phyloP scores from a whole-genome alignment of 2,113 vertebrate genomes.

The Spea bombifrons region DNA sequence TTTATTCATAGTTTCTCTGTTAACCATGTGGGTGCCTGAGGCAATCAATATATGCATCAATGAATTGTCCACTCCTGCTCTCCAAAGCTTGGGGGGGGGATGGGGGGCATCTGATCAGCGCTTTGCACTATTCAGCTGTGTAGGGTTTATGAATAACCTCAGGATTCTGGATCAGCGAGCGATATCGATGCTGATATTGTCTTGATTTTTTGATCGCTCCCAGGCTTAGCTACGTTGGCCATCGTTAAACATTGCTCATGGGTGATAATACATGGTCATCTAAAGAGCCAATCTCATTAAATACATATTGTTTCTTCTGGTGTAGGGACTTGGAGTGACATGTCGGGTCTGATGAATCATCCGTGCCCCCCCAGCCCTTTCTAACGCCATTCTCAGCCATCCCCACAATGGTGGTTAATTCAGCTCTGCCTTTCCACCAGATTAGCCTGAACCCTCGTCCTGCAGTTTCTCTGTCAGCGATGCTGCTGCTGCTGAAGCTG shows the following conservation, averaged over 20 bases:
- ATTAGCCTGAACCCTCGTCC: conserved; percentile 45
- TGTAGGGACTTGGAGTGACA: neutral
- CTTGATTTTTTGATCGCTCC: neutral
- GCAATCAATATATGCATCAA: neutral
- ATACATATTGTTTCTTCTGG: neutral
- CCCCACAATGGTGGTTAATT: conserved; percentile 41
- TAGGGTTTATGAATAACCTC: neutral
- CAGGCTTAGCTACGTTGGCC: neutral
- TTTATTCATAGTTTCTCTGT: neutral
- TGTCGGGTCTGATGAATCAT: neutral
- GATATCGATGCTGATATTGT: neutral
- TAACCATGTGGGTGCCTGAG: neutral
- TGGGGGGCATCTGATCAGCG: neutral
- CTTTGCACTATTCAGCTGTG: neutral
- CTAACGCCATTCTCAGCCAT: conserved; percentile 2
- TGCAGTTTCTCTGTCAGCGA: conserved; percentile 49
- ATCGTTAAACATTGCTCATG: neutral
- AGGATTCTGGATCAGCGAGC: neutral
- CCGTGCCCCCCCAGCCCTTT: neutral
- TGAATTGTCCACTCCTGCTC: neutral
- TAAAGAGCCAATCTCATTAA: neutral
- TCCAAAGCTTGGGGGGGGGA: too few species aligned
- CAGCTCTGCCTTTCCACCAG: conserved; percentile 40
- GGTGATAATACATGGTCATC: neutral
- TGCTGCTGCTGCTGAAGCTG: conserved; percentile 53